Conservation (phyloP, 2,113 vertebrate species). For the Sprattus sprattus region DNA sequence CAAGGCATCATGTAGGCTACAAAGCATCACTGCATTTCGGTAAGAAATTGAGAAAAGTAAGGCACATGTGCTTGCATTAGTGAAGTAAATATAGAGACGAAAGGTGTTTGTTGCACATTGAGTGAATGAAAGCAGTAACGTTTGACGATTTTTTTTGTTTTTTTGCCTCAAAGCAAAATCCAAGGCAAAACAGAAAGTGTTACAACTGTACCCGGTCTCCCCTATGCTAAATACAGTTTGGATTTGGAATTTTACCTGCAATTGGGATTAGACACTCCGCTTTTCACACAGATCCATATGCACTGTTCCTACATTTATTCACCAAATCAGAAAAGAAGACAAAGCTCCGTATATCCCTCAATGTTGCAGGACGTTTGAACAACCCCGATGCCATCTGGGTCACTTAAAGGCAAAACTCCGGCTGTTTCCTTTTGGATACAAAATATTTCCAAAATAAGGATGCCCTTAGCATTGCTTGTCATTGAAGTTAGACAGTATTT, state of each 20-base stretch:
- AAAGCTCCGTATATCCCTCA: not conserved
- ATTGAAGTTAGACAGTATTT: not conserved
- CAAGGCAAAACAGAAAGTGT: no score
- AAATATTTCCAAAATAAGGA: not conserved
- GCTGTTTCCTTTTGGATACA: not conserved
- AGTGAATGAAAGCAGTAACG: no score
- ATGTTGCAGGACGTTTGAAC: not conserved
- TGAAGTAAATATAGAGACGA: no score
- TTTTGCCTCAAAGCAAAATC: no score
- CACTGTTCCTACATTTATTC: not conserved
- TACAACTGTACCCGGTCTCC: no score
- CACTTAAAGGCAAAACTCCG: not conserved
- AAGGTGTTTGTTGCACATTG: no score
- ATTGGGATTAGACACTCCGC: not conserved
- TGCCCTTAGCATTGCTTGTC: not conserved
- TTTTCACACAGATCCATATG: not conserved
- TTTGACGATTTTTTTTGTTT: no score
- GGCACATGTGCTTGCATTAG: no score
- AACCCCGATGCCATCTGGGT: not conserved
- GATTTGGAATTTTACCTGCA: not conserved
- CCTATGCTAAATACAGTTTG: not conserved
- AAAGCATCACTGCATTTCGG: no score
- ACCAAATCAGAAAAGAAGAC: not conserved
- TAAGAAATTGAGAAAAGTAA: no score
- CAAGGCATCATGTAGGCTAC: no score